These are phyloP conservation scores for Haplochromis vanheusdeni DNA, from an alignment of 2,113 vertebrate genomes.

Conservation along the genomic window DNA sequence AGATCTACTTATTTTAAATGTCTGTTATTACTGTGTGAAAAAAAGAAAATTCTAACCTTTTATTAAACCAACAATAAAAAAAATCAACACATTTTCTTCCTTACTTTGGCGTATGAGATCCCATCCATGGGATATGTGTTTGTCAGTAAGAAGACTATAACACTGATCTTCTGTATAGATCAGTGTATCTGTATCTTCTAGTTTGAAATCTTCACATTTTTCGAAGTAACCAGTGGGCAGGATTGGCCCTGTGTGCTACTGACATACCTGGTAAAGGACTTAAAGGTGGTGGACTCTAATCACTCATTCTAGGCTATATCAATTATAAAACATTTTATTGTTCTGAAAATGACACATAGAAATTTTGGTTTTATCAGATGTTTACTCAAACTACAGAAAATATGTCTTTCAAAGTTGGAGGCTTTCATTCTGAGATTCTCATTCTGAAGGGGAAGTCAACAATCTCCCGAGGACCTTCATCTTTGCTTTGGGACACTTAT, in stretches of 20 bases:
- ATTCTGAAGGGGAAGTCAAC: background rate
- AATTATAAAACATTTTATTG: background rate
- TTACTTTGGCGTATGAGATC: background rate
- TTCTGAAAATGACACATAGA: background rate
- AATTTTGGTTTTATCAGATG: background rate
- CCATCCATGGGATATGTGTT: background rate
- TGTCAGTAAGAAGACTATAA: background rate
- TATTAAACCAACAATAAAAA: no score
- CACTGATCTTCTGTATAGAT: background rate
- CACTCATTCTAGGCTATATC: background rate
- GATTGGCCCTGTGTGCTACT: background rate
- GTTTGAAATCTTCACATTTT: background rate
- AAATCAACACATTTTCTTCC: no score
- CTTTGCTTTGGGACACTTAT: background rate
- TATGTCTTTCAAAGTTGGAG: background rate
- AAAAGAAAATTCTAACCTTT: no score
- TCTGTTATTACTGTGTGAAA: no score
- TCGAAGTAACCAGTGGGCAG: background rate
- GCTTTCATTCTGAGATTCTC: background rate
- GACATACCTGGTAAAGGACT: background rate
- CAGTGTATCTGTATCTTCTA: background rate
- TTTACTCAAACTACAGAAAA: background rate
- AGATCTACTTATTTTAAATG: no score
- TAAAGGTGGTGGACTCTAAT: background rate
- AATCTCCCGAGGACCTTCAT: background rate